These are phyloP conservation scores for Gambelia wislizenii DNA, from an alignment of 2,797 vertebrate species.

Conservation along the genomic window DNA sequence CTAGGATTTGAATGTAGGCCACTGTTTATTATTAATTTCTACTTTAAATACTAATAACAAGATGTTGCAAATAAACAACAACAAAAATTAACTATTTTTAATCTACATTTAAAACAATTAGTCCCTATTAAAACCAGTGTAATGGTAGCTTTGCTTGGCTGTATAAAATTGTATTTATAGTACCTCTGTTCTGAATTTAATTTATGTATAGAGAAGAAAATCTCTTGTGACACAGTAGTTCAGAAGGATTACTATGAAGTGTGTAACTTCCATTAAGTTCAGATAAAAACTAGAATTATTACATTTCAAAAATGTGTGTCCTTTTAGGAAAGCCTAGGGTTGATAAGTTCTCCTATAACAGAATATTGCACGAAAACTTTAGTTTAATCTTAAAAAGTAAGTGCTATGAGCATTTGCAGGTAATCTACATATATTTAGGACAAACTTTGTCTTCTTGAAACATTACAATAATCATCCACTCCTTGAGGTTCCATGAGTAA, in stretches of 20 bases:
- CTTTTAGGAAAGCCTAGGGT: background rate
- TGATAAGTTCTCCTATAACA: background rate
- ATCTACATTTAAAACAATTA: slow-evolving; percentile 22
- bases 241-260: background rate
- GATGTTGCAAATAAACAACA: slow-evolving; percentile 4
- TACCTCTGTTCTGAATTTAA: background rate
- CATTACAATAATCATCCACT: background rate
- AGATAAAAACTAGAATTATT: background rate
- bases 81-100: background rate
- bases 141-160: background rate
- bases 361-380: background rate
- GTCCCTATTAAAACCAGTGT: background rate
- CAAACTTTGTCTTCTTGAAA: background rate
- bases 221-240: background rate
- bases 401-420: background rate
- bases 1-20: no score
- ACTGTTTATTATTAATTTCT: background rate
- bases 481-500: background rate
- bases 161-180: background rate
- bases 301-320: background rate
- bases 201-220: background rate
- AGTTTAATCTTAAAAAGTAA: background rate
- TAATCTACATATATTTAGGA: background rate
- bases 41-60: accelerated
- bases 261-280: background rate